Evolutionary conservation across 2,888 invertebrate genomes (phyloP), one percentile per base, ranked within the genome.

Genomic region (Callyntrura guangdongensis): DNA sequence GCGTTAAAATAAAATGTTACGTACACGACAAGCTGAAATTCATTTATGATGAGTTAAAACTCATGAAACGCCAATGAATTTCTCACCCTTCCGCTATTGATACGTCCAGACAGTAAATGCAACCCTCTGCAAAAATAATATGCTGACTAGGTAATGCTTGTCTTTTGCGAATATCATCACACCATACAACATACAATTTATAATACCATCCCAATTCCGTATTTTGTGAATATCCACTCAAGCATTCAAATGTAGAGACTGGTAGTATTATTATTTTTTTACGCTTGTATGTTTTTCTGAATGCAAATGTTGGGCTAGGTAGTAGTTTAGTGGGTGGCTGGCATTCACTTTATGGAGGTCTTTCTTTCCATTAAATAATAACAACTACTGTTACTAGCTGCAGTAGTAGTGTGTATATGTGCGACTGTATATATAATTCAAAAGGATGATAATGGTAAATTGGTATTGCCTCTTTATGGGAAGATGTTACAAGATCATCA

Each of bases 21-120:
- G 11, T 11, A 5, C 17, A 69, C 69, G 36, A 5, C 69, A 36
- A 8, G 25, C 36, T 45, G 17, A 49, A 20, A 8, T 74, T 53
- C 59, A 56, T 81, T 56, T 53, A 53, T 14, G 77, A 77, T 77
- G 77, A 81, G 59, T 56, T 81, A 59, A 67, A 59, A 59, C 79
- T 86, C 86, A 79, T 79, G 86, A 86, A 79, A 79, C 49, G 77
- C 86, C 79, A 86, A 86, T 86, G 86, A 86, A 86, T 59, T 86
- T 72, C 69, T 85, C 85, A 64, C 61, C 49, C 86, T 86, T 86
- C 86, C 86, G 86, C 81, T 79, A 79, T 74, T 27, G 25, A 22
- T 83, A 25, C 12, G n/a, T 4, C n/a, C 64, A 17, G 59, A 1
- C 17, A 53, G 53, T 53, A 14, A n/a, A 14, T 53, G 53, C 53